A percentile compares a stretch with the other conserved stretches of the same genome.
These are phyloP conservation scores for Umimayanthus chanpuru DNA, from an alignment of 92 coral and sea anemone genomes.

Conservation along the genomic window DNA sequence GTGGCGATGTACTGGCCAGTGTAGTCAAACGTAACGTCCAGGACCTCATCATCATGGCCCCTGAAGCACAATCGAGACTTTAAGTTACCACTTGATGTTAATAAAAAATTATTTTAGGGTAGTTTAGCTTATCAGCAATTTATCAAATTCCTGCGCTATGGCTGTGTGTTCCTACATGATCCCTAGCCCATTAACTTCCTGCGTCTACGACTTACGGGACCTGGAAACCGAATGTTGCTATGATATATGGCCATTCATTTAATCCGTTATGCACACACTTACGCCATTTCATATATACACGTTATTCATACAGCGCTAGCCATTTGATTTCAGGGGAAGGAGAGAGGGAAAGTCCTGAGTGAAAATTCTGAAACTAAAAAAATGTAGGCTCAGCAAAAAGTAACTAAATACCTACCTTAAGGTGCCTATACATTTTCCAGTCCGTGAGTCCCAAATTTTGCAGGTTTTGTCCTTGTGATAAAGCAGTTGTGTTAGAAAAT, in stretches of 20 bases:
- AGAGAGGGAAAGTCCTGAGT: too few relatives aligned
- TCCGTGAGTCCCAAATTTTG: conserved; percentile 95
- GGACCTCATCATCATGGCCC: conserved; percentile 98
- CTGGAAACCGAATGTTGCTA: too few relatives aligned
- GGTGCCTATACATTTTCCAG: conserved; percentile 95
- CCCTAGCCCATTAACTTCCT: too few relatives aligned
- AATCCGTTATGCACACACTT: too few relatives aligned
- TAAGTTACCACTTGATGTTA: not conserved
- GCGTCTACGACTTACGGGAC: too few relatives aligned
- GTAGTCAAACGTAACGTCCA: conserved; percentile 97
- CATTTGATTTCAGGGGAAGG: too few relatives aligned
- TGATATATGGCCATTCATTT: too few relatives aligned
- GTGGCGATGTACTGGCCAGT: conserved; percentile 95
- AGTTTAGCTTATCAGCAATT: not conserved
- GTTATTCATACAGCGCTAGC: too few relatives aligned
- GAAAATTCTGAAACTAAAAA: not conserved
- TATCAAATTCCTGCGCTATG: too few relatives aligned
- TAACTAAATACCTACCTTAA: conserved; percentile 63
- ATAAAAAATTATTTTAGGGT: too few relatives aligned
- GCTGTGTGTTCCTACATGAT: not conserved
- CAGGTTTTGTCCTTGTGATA: conserved; percentile 88
- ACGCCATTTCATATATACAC: too few relatives aligned
- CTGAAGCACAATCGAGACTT: conserved; percentile 51
- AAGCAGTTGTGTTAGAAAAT: not conserved
- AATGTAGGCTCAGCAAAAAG: not conserved